phyloP scores from a whole-genome alignment of 2,888 invertebrate genomes.

The Xiphydria camelus region DNA sequence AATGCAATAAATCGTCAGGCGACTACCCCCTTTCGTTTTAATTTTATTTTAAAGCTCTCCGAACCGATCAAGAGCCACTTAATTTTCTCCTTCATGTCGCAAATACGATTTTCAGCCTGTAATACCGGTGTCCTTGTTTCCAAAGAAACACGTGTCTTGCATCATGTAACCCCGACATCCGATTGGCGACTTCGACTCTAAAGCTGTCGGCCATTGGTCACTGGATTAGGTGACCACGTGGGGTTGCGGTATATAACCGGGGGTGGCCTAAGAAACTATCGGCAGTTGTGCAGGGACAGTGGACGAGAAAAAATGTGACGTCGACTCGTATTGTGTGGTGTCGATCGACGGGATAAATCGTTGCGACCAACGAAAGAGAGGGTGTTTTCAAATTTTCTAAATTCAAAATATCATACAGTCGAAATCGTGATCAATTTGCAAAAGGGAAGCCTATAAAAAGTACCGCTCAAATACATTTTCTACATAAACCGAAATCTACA shows the following conservation, averaged over 20 bases:
- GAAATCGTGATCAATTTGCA: no score
- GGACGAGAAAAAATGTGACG: slow-evolving; percentile 33
- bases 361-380: no score
- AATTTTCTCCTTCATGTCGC: no score
- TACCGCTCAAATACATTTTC: no score
- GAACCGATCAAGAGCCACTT: no score
- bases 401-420: no score
- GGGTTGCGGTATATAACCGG: slow-evolving; percentile 54
- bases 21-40: no score
- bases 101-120: slow-evolving; percentile 37
- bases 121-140: slow-evolving; percentile 50
- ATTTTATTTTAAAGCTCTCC: no score
- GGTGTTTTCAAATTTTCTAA: no score
- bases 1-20: no score
- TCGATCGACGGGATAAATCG: slow-evolving; percentile 3
- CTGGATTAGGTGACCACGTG: slow-evolving; percentile 56
- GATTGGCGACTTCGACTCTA: slow-evolving; percentile 40
- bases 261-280: slow-evolving; percentile 48
- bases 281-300: slow-evolving; percentile 49
- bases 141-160: slow-evolving; percentile 46
- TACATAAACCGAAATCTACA: no score
- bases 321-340: slow-evolving; percentile 23
- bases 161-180: slow-evolving; percentile 31
- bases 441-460: no score
- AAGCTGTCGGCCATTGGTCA: slow-evolving; percentile 44